These are phyloP conservation scores for Tenebrosternarchus preto DNA, from an alignment of 2,113 vertebrate genomes.

Conservation along the genomic window DNA sequence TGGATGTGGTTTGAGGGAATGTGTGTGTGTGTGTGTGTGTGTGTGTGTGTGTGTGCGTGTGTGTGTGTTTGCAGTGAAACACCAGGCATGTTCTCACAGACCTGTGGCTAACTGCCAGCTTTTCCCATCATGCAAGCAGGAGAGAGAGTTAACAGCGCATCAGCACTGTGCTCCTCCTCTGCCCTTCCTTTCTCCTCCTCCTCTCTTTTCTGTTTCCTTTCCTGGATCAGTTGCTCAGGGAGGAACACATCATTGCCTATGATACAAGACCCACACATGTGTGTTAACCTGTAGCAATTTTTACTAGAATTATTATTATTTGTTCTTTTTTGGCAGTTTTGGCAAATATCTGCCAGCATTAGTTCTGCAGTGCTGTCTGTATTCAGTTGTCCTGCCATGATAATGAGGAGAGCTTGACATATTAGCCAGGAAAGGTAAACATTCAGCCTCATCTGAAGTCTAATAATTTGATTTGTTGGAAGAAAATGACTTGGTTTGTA, in stretches of 20 bases:
- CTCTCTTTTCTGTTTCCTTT: conserved; percentile 27
- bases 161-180: conserved; percentile 14
- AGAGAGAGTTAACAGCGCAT: conserved; percentile 31
- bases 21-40: not conserved
- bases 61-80: conserved; percentile 6
- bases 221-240: too few species aligned
- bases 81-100: not conserved
- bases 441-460: too few species aligned
- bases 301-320: too few species aligned
- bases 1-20: conserved; percentile 31
- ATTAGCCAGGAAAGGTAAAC: too few species aligned
- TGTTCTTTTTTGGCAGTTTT: too few species aligned
- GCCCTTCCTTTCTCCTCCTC: conserved; percentile 58
- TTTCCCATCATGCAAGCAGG: conserved; percentile 33
- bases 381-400: too few species aligned
- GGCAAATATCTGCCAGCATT: too few species aligned
- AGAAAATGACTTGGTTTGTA: not conserved
- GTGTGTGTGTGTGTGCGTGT: not conserved
- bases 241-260: not conserved
- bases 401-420: too few species aligned
- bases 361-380: too few species aligned
- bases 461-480: not conserved
- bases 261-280: too few species aligned
- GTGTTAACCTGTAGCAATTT: too few species aligned
- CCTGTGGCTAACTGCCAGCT: conserved; percentile 14